Evolutionary conservation across 1,140 invertebrate species (phyloP), one percentile per base, ranked within the genome.

Genomic region (Marisa cornuarietis): DNA sequence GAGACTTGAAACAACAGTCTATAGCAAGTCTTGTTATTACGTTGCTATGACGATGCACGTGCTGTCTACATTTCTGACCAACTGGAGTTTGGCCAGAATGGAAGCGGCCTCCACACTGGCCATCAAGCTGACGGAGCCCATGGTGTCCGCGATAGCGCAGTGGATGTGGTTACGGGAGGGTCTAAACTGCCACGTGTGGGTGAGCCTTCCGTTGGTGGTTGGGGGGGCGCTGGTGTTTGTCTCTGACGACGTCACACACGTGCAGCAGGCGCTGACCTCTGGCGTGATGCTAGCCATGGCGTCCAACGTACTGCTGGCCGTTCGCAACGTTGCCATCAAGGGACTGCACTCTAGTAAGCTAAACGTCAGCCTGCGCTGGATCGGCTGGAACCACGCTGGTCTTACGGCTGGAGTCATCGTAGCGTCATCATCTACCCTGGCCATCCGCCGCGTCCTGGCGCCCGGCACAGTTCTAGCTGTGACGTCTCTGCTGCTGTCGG

Each of bases 41-140:
- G 76, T 73, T 5, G 65, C 71, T 16, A 31, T 52, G 42, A 9
- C 66, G 7, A 72, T 75, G 6, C 82, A 83, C 71, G 16, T 74
- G 26, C 4, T 80, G 49, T 80, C 80, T 11, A 83, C 82, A 14
- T 42, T 83, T 16, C 20, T 69, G 20, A 83, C 80, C 54, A 83
- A 83, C 80, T n/a, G 22, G 74, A 83, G 82, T 69, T 63, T 81
- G 73, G 13, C 77, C 18, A n/a, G 81, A 9, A 79, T 81, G 58
- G 75, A 75, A 31, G 79, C 82, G 9, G 79, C 79, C 16, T 83
- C 82, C 11, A 81, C 82, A 2, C 58, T 83, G 26, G 82, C 82
- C 49, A 72, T 83, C 73, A 83, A 83, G 74, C 26, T 82, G 24
- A n/a, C 75, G 71, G 82, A 81, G 26, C 82, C 82, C n/a, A 68